Percentiles rank a stretch among this genome's conserved stretches.
Evolutionary conservation across 2,888 invertebrate species (phyloP).

Genomic region (Vanessa cardui): DNA sequence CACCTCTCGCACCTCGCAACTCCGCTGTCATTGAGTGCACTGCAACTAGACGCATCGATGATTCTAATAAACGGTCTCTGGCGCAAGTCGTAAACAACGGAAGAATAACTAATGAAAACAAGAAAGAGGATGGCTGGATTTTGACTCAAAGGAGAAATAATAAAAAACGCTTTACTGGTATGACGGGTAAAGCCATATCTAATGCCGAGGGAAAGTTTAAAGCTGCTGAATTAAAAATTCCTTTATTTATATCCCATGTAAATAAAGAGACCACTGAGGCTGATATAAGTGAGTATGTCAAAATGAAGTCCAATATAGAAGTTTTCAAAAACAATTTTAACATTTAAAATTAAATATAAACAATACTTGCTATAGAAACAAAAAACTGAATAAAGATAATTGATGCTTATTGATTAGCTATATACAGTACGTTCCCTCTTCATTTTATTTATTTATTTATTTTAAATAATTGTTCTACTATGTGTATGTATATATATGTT

Average conservation of each 20-base stretch:
- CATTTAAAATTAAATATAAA: too few species aligned
- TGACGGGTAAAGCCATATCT: constrained; percentile 10
- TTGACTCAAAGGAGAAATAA: not conserved
- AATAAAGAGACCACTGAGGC: constrained; percentile 23
- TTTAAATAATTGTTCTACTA: too few species aligned
- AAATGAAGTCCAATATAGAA: not conserved
- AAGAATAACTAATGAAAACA: constrained; percentile 3
- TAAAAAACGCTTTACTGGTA: constrained; percentile 13
- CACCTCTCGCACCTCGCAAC: not conserved
- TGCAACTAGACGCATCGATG: too few species aligned
- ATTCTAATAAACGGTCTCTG: not conserved
- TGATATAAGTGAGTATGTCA: constrained; percentile 34
- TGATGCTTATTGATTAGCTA: too few species aligned
- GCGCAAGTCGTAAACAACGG: constrained; percentile 4
- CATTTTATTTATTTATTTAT: too few species aligned
- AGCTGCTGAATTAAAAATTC: constrained; percentile 34
- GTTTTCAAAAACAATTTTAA: too few species aligned
- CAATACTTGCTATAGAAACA: too few species aligned
- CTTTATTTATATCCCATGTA: constrained; percentile 37
- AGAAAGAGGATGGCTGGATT: constrained; percentile 10
- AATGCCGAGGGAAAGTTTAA: constrained; percentile 22
- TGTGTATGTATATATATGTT: too few species aligned
- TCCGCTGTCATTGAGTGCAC: not conserved
- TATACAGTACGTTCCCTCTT: too few species aligned
- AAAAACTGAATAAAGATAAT: too few species aligned